Base-by-base conservation (phyloP, 2,113 vertebrate genomes). In the Phalacrocorax pelagicus region DNA sequence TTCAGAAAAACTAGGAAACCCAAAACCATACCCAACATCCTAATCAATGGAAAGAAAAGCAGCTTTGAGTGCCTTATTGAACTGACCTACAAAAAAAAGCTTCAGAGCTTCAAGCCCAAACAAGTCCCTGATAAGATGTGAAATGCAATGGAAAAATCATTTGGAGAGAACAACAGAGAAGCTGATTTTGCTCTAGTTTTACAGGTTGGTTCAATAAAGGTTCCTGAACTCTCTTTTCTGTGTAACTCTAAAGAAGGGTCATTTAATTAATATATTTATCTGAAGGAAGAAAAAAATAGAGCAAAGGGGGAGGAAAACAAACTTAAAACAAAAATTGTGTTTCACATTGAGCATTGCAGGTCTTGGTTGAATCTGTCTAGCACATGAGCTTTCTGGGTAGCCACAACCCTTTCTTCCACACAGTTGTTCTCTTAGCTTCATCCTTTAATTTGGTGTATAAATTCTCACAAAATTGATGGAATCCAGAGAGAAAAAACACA, bases 61-160 rank as follows among this genome's bases (percentile, higher is more conserved):
- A 96, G 84, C 81, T 94, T 92, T 93, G 93, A 95, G 91, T 95
- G 84, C 81, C 94, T 94, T 96, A 98, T 97, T 97, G 96, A 98
- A 94, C 83, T 96, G 90, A 97, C 91, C 97, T 96, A 67, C 94
- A 96, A 90, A 95, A 94, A 97, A 97, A 97, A 95, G 70, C 94
- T 88, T 93, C 81, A 80, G 84, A 92, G 86, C 67, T 97, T 94
- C 95, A 91, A 96, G 93, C 91, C 93, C 91, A 96, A 92, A 94
- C 94, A 94, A 93, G 95, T 92, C 91, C 83, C 91, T 92, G 94
- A 97, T 97, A 97, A 97, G 90, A 95, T 92, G 96, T 96, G 96
- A 97, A 96, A 97, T 94, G 96, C 96, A 95, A 96, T 86, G 96
- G 96, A 97, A 97, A 96, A 97, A 97, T 97, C 95, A 97, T 95